Evolutionary conservation across 2,888 invertebrate species (phyloP), one percentile per base, ranked within the genome.

Genomic region (Eristalis tenax): DNA sequence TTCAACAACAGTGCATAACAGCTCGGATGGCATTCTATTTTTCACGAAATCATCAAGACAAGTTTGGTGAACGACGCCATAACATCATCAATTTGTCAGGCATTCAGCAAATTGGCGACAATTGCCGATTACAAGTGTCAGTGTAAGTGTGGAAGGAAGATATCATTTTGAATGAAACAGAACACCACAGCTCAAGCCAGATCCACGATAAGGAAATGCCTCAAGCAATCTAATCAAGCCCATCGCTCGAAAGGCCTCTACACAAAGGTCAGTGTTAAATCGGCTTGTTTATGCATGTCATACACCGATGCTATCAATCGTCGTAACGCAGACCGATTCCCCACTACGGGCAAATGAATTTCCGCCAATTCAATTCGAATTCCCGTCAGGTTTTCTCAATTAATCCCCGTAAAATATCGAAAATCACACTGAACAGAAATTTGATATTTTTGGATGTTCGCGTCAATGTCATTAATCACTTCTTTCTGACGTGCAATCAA

Each of bases 191-290:
- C 3, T 28, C 28, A 56, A 11, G 43, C 26, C 26, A 6, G 18
- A 22, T 4, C 32, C 8, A 22, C 69, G 63, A 79, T 74, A 69
- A 75, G 50, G 57, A n/a, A 59, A 66, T 66, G 70, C 65, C 32
- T 28, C 23, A 38, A 77, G 22, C 68, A 15, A 11, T 56, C 15
- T 13, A 2, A 40, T 38, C 4, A 32, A 26, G 43, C 40, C 69
- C 32, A 76, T 57, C 40, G 32, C 43, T 43, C 15, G 18, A 15
- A 22, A 75, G 80, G 73, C 18, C 68, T 74, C 26, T 28, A 64
- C 38, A 74, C 64, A 40, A 32, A 75, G 81, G 73, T 77, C 76
- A 81, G 81, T 77, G 71, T 81, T 71, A 80, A 76, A 68, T 57
- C 69, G 43, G n/a, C 73, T 73, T 66, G 63, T 43, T 63, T 83